A percentile compares a stretch with the other conserved stretches of the same genome.
Evolutionary conservation across 1,140 invertebrate genomes (phyloP).

Genomic region (Drosophila kanapiae): DNA sequence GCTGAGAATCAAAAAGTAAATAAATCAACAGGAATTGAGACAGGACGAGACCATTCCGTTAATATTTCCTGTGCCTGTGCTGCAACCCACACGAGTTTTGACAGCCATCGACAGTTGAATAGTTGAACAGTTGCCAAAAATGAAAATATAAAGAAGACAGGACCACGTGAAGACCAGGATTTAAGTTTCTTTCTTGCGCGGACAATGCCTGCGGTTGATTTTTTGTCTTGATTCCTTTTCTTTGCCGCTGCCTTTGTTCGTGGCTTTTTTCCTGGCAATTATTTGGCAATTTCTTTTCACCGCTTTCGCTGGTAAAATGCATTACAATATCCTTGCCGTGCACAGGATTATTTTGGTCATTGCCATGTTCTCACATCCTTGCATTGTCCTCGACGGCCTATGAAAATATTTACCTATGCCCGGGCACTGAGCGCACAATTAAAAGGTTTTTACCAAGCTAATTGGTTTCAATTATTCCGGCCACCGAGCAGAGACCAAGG

Average conservation of each 20-base stretch:
- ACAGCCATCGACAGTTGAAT: constrained; percentile 68
- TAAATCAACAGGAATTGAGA: constrained; percentile 58
- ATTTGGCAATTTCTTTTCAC: constrained; percentile 74
- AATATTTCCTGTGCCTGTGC: constrained; percentile 74
- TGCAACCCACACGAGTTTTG: constrained; percentile 68
- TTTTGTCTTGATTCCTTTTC: constrained; percentile 63
- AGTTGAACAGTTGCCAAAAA: constrained; percentile 52
- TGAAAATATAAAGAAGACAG: constrained; percentile 2
- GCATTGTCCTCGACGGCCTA: constrained; percentile 59
- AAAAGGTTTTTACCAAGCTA: constrained; percentile 83
- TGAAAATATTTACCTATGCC: constrained; percentile 80
- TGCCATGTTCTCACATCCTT: constrained; percentile 74
- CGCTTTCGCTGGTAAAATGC: constrained; percentile 53
- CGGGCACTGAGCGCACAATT: constrained; percentile 69
- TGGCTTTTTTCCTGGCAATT: constrained; percentile 63
- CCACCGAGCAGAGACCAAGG: constrained; percentile 61
- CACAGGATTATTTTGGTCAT: constrained; percentile 79
- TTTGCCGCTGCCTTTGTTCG: constrained; percentile 21
- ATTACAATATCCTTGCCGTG: constrained; percentile 32
- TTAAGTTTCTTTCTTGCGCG: constrained; percentile 35
- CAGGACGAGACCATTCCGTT: constrained; percentile 20
- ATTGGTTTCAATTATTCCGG: constrained; percentile 84
- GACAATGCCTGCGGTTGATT: constrained; percentile 78
- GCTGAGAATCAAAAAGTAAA: constrained; percentile 77
- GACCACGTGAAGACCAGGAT: constrained; percentile 30